Base-by-base conservation (phyloP, 1,140 invertebrate genomes). In the Andrena cerasifolii region DNA sequence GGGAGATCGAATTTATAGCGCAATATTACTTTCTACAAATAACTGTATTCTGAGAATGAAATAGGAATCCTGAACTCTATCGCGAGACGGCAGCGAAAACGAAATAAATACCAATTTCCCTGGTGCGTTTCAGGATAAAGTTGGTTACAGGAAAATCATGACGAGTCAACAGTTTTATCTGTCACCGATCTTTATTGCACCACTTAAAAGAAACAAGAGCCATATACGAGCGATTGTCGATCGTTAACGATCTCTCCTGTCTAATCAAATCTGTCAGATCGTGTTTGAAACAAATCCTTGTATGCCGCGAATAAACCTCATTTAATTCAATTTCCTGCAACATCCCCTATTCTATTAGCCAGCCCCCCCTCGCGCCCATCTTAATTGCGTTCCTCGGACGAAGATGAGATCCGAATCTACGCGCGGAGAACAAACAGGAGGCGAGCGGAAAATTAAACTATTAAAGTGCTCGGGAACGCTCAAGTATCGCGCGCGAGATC, bases 381-480 rank as follows among this genome's bases (percentile, higher is more conserved):
- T 71, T 77, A 77, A 70, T 77, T 70, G 53, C 74, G 26, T 61
- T 70, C 31, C 51, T n/a, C n/a, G n/a, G 36, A 3, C 54, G 54
- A 61, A 70, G 66, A 70, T 70, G 54, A 70, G 74, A 77, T 68
- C 43, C 74, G 66, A 68, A 70, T 70, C 54, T 70, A 61, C 21
- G 28, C 1, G 33, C n/a, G 43, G 31, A 36, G 43, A 59, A 68
- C 51, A 70, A 77, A 77, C 74, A 59, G 28, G 33, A 67, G 65
- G 63, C 65, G 65, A 58, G 73, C 51, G 49, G 66, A 77, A 59
- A 77, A 77, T 77, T 77, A 70, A 70, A 70, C 54, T 77, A 40
- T 77, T 77, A 77, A 77, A 77, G 28, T 58, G 67, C 81, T 62
- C 67, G 75, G 58, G 68, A 82, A 83, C 26, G 53, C n/a, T 83